Base-by-base conservation (phyloP, 2,888 invertebrate genomes). In the Leptothorax acervorum region DNA sequence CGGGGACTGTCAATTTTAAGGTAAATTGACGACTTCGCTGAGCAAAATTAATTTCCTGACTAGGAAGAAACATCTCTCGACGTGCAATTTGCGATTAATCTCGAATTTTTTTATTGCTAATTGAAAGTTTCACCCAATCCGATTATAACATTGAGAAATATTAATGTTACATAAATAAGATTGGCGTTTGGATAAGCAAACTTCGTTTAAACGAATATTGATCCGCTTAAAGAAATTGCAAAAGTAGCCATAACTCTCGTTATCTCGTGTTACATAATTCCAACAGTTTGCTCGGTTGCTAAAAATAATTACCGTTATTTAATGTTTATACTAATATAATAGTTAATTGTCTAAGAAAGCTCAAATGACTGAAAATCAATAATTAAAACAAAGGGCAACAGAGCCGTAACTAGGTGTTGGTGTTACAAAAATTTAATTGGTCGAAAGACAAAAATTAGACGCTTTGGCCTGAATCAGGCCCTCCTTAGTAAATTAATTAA, bases 1-100 rank as follows among this genome's bases (percentile, higher is more conserved):
- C 45, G 12, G 48, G 11, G 11, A 53, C 28, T 66, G n/a, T 76
- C 35, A 79, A 70, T 79, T 60, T 70, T 60, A 35, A 3, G 23
- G 11, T 12, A 48, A 79, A 48, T 23, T 35, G 15, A 70, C 48
- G 12, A 60, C 2, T 60, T 28, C 12, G 2, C n/a, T 6, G 18
- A 23, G 48, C 8, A 18, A 8, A 51, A 63, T 60, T 35, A 23
- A 70, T 62, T 65, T 23, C 45, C 45, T 35, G 15, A 68, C 60
- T 35, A 35, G 23, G 1, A 18, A 23, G 45, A 15, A 31, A 66
- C 11, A 1, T 45, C 31, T 48, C 31, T 28, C 42, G 11, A 23
- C 23, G 12, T 51, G 5, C 23, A 15, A 31, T 60, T 65, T 42
- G 35, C n/a, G n/a, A 78, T 65, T 48, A 6, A 65, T 65, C 53